phyloP scores from a whole-genome alignment of 2,113 vertebrate species.

The Phocoena phocoena region DNA sequence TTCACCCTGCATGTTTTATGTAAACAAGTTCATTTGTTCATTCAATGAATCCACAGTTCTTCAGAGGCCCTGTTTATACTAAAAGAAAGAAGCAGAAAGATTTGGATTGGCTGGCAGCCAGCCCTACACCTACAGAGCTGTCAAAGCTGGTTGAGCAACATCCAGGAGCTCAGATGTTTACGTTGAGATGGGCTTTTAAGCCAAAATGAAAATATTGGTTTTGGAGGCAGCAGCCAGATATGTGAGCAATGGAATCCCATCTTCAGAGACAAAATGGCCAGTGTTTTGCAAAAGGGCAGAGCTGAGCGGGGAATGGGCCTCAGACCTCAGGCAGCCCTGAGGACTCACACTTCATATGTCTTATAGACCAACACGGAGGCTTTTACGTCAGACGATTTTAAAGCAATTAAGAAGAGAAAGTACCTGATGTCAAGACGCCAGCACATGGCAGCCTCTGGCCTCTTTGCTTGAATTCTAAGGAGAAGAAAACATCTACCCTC shows the following conservation, averaged over 20 bases:
- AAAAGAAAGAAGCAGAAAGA: constrained; percentile 80
- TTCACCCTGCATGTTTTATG: constrained; percentile 75
- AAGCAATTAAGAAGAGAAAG: neutral
- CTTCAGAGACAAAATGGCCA: constrained; percentile 73
- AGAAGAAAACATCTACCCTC: neutral
- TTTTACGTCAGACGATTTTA: neutral
- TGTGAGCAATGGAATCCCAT: constrained; percentile 33
- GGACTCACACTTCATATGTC: neutral
- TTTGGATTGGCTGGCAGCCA: constrained; percentile 79
- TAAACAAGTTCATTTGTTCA: constrained; percentile 82
- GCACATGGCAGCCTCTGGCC: rapidly evolving
- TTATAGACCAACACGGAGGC: neutral
- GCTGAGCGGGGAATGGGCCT: neutral
- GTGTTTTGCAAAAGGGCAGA: constrained; percentile 59
- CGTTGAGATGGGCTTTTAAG: constrained; percentile 68
- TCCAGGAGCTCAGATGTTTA: constrained; percentile 73
- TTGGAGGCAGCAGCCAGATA: constrained; percentile 64
- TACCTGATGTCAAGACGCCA: neutral
- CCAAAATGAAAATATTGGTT: constrained; percentile 76
- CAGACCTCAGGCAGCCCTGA: neutral
- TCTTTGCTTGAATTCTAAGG: neutral
- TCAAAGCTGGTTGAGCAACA: constrained; percentile 74
- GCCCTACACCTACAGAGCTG: constrained; percentile 72
- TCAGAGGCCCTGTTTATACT: constrained; percentile 82
- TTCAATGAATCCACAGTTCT: constrained; percentile 77